Evolutionary conservation across 2,113 vertebrate species (phyloP), one percentile per base, ranked within the genome.

Genomic region (Monopterus albus): DNA sequence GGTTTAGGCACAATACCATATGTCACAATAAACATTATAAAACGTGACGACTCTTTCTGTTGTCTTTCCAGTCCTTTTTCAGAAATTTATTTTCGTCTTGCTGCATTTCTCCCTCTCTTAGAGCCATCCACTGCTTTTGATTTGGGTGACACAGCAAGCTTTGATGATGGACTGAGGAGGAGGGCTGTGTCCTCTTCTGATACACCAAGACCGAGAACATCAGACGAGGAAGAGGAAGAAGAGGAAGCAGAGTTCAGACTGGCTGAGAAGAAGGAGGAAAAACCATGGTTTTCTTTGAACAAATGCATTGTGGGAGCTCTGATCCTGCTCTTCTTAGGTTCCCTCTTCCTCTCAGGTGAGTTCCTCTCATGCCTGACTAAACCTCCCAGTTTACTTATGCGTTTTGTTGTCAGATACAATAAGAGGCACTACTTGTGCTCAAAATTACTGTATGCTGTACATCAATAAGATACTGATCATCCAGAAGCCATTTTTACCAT

Each of bases 331-430:
- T 94, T 94, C n/a, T 52, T 97, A n/a, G 95, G 94, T 7, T 84
- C 95, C 29, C 91, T 98, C 47, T 86, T 95, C 15, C 73, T 95
- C 60, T 94, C 94, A 0, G 94, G 97, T 98, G 70, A 95, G 92
- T 87, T 78, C 42, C 40, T 31, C 29, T 64, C 49, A 26, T 38
- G 20, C 26, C 14, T n/a, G 23, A 26, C n/a, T 8, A 7, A 18
- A 14, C 14, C 21, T 10, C n/a, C 9, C 21, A 25, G 12, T 29
- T 46, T 40, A 23, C 43, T 79, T 86, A 52, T 42, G 59, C 40
- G 60, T 82, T 79, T 40, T n/a, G 13, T 38, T 7, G 0, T 50
- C 39, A 23, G 17, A 18, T 18, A 14, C 11, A 60, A 11, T 17
- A 4, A 23, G 15, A 28, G 17, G 7, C 1, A 6, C 8, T n/a